A percentile compares a stretch with the other conserved stretches of the same genome.
Conservation (phyloP, 2,888 invertebrate species). For the Apodemia hepburni region DNA sequence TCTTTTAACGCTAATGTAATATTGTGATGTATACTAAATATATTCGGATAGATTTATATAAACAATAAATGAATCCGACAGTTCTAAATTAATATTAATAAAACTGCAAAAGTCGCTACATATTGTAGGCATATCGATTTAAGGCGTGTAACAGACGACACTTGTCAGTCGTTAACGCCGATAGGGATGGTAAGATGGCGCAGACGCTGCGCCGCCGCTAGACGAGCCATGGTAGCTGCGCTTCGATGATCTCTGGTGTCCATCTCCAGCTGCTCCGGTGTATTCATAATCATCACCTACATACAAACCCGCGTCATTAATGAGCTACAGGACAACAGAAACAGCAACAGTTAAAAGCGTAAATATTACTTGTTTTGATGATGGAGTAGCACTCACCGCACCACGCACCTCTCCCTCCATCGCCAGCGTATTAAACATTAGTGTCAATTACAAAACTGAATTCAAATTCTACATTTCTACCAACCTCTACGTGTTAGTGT, state of each 20-base stretch:
- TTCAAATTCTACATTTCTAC: neutral
- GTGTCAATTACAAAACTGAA: slow-evolving; percentile 21
- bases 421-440: slow-evolving; percentile 15
- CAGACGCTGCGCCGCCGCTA: slow-evolving; percentile 50
- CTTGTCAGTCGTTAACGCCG: slow-evolving; percentile 57
- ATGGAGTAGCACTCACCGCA: slow-evolving; percentile 64
- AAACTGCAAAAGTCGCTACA: neutral
- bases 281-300: slow-evolving; percentile 74
- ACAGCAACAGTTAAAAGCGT: slow-evolving; percentile 18
- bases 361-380: slow-evolving; percentile 24
- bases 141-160: slow-evolving; percentile 27
- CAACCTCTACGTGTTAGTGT: neutral
- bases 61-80: neutral
- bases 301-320: slow-evolving; percentile 25
- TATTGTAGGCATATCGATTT: neutral
- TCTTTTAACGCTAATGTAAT: too few species aligned
- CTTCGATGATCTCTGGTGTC: slow-evolving; percentile 68
- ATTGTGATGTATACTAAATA: neutral
- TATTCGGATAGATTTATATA: neutral
- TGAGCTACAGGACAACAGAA: slow-evolving; percentile 14
- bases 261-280: slow-evolving; percentile 73
- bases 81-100: neutral
- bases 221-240: slow-evolving; percentile 63
- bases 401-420: slow-evolving; percentile 60
- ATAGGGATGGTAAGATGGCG: slow-evolving; percentile 75